Base-by-base conservation (phyloP, 2,888 invertebrate species). In the Cotesia congregata region DNA sequence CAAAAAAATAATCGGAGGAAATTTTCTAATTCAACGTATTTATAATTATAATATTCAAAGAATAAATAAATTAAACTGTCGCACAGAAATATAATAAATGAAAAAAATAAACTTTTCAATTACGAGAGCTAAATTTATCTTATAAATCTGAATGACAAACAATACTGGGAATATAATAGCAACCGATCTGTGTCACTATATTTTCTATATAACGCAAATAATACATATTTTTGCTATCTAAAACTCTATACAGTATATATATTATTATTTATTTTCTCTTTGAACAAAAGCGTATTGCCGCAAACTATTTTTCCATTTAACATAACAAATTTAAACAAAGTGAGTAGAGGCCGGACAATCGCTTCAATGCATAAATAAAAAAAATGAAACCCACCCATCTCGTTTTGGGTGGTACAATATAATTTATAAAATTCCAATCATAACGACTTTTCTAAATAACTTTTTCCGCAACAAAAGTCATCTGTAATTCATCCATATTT, bases 291-390 rank as follows among this genome's bases (percentile, higher is more conserved):
- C 9, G 50, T 50, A 50, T 50, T 12, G 50, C 7, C 12, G 50
- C 4, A 12, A 50, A 50, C 50, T 50, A 50, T 50, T 50, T 50
- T 50, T 1, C 50, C 12, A 50, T 50, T 50, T 12, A 50, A 50
- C 12, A 3, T 50, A 50, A 50, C 50, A 12, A 50, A 12, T 50
- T 50, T 50, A 50, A 50, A 30, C 30, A 30, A 30, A 30, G 30
- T 30, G 30, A 40, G 15, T 15, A 30, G 68, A 68, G 41, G 15
- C 68, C 41, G 17, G 68, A 41, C 68, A 68, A 68, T 20, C 20
- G 41, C 41, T 9, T 41, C 68, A 41, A 50, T 41, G 68, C 68
- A 68, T 68, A 68, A 68, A 68, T 68, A 68, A 68, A n/a, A 39
- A 30, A 68, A 20, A 41, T 41, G 9, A 68, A 50, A 50, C 9